These are phyloP conservation scores for Pithys albifrons DNA, from an alignment of 2,113 vertebrate species.

Conservation along the genomic window DNA sequence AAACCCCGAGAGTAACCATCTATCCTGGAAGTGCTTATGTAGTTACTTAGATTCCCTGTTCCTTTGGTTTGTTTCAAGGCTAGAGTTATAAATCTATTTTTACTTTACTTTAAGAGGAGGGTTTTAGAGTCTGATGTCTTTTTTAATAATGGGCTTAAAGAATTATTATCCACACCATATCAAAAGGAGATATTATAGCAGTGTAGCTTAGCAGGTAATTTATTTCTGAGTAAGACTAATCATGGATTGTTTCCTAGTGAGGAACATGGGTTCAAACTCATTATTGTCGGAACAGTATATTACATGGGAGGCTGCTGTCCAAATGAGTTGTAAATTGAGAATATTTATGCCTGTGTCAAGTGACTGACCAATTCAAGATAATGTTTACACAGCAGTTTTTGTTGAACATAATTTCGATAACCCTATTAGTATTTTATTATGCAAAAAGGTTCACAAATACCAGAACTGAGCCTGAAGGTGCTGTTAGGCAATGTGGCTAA, in stretches of 20 bases:
- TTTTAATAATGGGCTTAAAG: neutral
- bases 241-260: neutral
- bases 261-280: neutral
- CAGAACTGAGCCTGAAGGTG: neutral
- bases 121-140: neutral
- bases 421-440: neutral
- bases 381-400: neutral
- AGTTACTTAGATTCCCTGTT: neutral
- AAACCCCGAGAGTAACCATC: neutral
- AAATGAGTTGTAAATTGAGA: neutral
- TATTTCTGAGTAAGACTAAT: constrained; percentile 8
- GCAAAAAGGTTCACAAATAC: neutral
- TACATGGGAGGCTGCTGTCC: neutral
- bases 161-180: neutral
- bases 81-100: constrained; percentile 26
- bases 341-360: neutral
- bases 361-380: neutral
- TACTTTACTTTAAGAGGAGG: neutral
- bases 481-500: neutral
- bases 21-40: neutral
- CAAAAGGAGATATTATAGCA: constrained; percentile 1
- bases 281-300: neutral
- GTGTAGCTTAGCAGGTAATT: neutral
- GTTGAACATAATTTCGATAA: neutral
- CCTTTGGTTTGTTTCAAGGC: neutral